Conservation (phyloP, 2,797 vertebrate genomes). For the Cichlasoma orientale region DNA sequence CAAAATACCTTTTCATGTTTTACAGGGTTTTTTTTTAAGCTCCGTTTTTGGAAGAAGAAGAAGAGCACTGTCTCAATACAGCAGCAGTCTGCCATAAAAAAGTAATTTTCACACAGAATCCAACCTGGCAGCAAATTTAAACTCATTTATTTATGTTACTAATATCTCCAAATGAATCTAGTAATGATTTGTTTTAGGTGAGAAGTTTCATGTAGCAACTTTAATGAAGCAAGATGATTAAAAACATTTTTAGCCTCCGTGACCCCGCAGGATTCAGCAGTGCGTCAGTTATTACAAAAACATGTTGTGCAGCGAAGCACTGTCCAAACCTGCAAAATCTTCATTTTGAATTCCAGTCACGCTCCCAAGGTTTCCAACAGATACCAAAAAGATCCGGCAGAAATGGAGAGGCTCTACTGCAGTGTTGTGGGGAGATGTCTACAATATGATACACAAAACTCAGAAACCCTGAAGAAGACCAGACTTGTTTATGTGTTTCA, state of each 20-base stretch:
- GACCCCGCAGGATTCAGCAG: slow-evolving; percentile 17
- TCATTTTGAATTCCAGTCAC: slow-evolving; percentile 7
- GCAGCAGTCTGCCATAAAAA: not conserved
- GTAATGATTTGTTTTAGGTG: slow-evolving; percentile 24
- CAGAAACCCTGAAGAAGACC: not conserved
- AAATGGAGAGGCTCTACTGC: not conserved
- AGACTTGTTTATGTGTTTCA: not conserved
- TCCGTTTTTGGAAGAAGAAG: not conserved
- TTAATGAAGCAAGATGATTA: slow-evolving; percentile 33
- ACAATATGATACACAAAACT: not conserved
- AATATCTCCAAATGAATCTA: not conserved
- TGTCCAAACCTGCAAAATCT: not conserved
- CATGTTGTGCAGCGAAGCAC: slow-evolving; percentile 6
- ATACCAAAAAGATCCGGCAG: not conserved
- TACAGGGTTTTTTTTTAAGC: not conserved
- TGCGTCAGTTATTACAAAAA: slow-evolving; percentile 29
- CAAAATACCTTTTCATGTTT: not conserved
- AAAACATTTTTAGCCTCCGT: slow-evolving; percentile 34
- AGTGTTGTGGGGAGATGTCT: slow-evolving; percentile 1
- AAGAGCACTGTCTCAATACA: not conserved
- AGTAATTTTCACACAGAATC: not conserved
- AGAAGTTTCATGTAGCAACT: slow-evolving; percentile 14
- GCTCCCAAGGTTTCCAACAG: slow-evolving; percentile 6
- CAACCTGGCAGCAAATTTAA: slow-evolving; percentile 10
- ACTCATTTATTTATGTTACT: slow-evolving; percentile 18